Evolutionary conservation across 2,113 vertebrate genomes (phyloP).

Genomic region (Paraplagusia blochii): DNA sequence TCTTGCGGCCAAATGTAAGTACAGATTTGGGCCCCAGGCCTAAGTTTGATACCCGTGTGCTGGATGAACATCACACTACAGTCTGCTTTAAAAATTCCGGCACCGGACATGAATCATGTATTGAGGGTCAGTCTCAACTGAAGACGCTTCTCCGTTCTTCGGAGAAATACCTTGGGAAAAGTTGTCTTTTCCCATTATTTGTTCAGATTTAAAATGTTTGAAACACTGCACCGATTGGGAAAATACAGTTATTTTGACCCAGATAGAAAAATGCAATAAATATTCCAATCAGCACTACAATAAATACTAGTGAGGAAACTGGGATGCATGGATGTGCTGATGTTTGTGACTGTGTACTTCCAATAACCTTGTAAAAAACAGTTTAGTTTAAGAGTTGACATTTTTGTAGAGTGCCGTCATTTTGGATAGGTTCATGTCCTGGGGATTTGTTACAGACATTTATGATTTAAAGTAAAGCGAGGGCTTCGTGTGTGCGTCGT

Average conservation of each 20-base stretch:
- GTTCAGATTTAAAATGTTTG: background rate
- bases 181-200: background rate
- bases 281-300: background rate
- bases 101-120: background rate
- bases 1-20: no score
- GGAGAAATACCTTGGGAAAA: background rate
- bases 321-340: background rate
- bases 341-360: background rate
- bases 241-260: background rate
- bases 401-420: slow-evolving; percentile 7
- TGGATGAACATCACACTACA: background rate
- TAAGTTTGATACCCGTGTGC: no score
- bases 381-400: background rate
- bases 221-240: background rate
- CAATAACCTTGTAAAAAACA: background rate
- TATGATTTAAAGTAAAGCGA: background rate
- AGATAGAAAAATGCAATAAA: background rate
- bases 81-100: background rate
- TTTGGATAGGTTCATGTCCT: background rate
- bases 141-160: background rate
- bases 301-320: slow-evolving; percentile 21
- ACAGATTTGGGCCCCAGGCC: no score
- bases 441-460: background rate
- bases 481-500: background rate
- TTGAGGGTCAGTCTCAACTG: background rate